A percentile compares a stretch with the other conserved stretches of the same genome.
These are phyloP conservation scores for Slavum lentiscoides DNA, from an alignment of 2,888 invertebrate genomes.

Conservation along the genomic window DNA sequence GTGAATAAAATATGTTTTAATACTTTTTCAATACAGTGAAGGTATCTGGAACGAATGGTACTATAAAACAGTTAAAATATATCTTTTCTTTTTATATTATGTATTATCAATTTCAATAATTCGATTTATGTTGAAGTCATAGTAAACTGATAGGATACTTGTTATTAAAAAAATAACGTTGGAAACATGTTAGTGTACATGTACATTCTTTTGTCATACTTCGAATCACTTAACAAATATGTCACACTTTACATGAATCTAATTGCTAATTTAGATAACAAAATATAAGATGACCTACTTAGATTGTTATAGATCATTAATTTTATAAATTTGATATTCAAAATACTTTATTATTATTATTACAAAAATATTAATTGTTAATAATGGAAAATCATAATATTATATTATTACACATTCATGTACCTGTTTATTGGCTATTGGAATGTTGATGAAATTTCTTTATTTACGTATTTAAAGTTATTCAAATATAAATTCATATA, in stretches of 20 bases:
- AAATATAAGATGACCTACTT: not conserved
- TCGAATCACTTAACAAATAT: slow-evolving; percentile 22
- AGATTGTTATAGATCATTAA: not conserved
- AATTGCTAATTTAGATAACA: not conserved
- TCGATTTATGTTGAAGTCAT: slow-evolving; percentile 12
- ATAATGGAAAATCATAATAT: no score
- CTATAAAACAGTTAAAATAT: not conserved
- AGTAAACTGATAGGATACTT: not conserved
- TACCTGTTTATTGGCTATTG: no score
- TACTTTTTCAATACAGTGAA: not conserved
- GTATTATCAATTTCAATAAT: slow-evolving; percentile 6
- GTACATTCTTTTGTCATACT: not conserved
- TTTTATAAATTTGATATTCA: not conserved
- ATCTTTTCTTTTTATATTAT: not conserved
- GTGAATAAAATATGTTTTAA: not conserved
- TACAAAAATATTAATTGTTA: no score
- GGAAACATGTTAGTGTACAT: not conserved
- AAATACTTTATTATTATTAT: not conserved
- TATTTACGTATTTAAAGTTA: no score
- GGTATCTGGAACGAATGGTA: not conserved
- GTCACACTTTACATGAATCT: slow-evolving; percentile 2
- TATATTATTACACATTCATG: no score
- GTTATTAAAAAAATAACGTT: not conserved
- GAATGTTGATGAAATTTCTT: no score
- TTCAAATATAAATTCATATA: no score